Evolutionary conservation across 2,113 vertebrate genomes (phyloP).

Genomic region (Anarhynchus alexandrinus): DNA sequence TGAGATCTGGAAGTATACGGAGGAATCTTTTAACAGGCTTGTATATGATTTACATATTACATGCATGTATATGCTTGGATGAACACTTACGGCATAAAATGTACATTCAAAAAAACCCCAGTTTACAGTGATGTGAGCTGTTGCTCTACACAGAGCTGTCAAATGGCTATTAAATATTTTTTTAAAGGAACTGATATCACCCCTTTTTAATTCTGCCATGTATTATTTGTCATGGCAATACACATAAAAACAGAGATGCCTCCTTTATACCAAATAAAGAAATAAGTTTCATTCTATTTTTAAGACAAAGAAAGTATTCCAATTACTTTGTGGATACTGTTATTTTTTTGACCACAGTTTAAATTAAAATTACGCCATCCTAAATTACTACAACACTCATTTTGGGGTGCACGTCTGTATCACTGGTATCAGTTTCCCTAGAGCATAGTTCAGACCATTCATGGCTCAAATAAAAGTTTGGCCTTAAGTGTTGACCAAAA

Average conservation of each 20-base stretch:
- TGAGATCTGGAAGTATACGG: background rate
- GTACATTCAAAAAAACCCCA: background rate
- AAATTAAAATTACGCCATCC: background rate
- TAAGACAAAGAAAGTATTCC: background rate
- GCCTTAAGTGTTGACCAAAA: background rate
- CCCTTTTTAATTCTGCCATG: background rate
- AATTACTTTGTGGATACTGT: background rate
- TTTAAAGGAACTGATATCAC: background rate
- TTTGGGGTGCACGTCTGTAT: background rate
- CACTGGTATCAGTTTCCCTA: background rate
- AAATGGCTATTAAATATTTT: background rate
- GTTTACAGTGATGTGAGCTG: background rate
- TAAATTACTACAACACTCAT: background rate
- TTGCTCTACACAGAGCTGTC: background rate
- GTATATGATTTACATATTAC: background rate
- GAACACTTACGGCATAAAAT: background rate
- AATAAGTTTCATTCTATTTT: background rate
- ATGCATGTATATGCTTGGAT: background rate
- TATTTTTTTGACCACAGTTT: background rate
- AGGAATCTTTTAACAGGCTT: background rate
- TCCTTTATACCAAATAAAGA: background rate
- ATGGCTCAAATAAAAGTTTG: background rate
- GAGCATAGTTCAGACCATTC: background rate
- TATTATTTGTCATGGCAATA: background rate
- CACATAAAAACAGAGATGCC: background rate